A percentile compares a stretch with the other conserved stretches of the same genome.
Conservation (phyloP, 2,113 vertebrate species). For the Epinephelus cyanopodus region DNA sequence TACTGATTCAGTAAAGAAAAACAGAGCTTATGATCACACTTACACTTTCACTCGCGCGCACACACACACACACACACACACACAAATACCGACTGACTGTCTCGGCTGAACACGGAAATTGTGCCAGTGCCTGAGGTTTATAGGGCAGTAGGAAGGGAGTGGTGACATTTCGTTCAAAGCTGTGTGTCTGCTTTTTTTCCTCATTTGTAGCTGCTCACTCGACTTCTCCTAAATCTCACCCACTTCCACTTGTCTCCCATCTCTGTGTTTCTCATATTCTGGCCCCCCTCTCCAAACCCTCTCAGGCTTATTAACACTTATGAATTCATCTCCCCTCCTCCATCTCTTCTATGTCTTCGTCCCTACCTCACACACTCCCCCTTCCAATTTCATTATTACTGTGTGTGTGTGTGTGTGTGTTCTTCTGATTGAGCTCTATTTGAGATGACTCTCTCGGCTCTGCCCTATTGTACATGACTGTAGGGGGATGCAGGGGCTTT, state of each 20-base stretch:
- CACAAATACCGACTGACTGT: not conserved
- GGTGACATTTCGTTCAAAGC: conserved; percentile 55
- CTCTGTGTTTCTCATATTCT: conserved; percentile 19
- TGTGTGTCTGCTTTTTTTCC: conserved; percentile 3
- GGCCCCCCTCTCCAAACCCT: conserved; percentile 14
- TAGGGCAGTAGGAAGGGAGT: conserved; percentile 7
- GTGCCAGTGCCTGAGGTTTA: conserved; percentile 29
- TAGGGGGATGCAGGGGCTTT: conserved; percentile 44
- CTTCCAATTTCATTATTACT: conserved; percentile 32
- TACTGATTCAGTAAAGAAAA: conserved; percentile 22
- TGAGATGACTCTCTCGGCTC: conserved; percentile 39
- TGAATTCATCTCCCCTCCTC: conserved; percentile 24
- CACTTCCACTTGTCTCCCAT: conserved; percentile 22
- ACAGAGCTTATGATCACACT: not conserved
- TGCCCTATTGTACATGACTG: conserved; percentile 39
- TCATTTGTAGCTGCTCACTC: conserved; percentile 13
- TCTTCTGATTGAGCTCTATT: conserved; percentile 32
- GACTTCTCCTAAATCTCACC: conserved; percentile 6
- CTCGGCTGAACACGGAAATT: conserved; percentile 11
- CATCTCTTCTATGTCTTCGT: conserved; percentile 19
- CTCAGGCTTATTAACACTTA: conserved; percentile 43
- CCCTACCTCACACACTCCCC: not conserved
- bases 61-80: conserved; percentile 7
- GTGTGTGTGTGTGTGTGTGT: conserved; percentile 25
- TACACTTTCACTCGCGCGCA: no score